Evolutionary conservation across 1,140 invertebrate genomes (phyloP), one percentile per base, ranked within the genome.

Genomic region (Bombus waltoni): DNA sequence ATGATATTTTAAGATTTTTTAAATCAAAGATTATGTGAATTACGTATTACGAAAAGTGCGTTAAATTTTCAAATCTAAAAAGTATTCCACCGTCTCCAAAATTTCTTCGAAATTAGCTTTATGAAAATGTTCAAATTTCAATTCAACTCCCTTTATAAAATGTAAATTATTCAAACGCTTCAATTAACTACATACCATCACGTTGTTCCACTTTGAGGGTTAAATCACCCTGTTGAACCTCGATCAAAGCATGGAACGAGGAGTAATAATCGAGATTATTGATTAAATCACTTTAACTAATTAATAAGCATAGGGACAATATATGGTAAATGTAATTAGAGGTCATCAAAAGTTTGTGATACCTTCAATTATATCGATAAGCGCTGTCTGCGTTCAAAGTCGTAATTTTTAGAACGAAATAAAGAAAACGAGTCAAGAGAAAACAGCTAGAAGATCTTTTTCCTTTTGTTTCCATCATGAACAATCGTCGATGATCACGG

Each of bases 301-400:
- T 73, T 73, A 74, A 74, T 83, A 75, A 83, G 8, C 22, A 47
- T 83, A 83, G 82, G 65, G 74, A 83, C 74, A 83, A 83, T 83
- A 78, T 78, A 77, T 70, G 35, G 62, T 68, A 71, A 78, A 59
- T 53, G 75, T 84, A 84, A 84, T 79, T 79, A 79, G 82, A 79
- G 75, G 38, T 84, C 47, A 84, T 66, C 57, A 83, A 62, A 62
- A 44, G 65, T 78, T 74, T 72, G 82, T 80, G 88, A 80, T 81
- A 74, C 82, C 77, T 72, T 78, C 74, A 59, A 68, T 86, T 72
- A 59, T 78, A 77, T 28, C 57, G 76, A 65, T 73, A 78, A 85
- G 73, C 66, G 82, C 75, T 70, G 47, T 79, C 25, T 68, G 53
- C n/a, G 66, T 76, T 83, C 32, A 44, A 83, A 53, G 8, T 22